phyloP scores from a whole-genome alignment of 37 sponge, comb jelly and placozoan genomes.

The Ephydatia muelleri region DNA sequence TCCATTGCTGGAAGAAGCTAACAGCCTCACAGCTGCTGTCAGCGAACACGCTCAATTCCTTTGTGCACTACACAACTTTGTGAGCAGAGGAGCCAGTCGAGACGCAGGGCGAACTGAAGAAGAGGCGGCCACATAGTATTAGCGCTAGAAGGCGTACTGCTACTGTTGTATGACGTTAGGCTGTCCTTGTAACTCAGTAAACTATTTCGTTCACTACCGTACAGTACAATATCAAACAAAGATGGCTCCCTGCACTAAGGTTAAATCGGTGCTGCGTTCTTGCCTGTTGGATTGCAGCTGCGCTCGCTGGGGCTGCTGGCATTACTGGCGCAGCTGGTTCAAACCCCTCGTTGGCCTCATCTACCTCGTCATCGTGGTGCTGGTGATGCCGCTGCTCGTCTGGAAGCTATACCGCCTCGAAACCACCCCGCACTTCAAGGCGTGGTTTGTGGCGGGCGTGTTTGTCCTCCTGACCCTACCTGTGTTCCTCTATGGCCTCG shows the following conservation, averaged over 20 bases:
- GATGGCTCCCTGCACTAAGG: background rate
- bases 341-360: slow-evolving; percentile 20
- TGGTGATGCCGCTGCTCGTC: slow-evolving; percentile 67
- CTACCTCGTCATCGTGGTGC: slow-evolving; percentile 45
- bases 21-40: slow-evolving; percentile 36
- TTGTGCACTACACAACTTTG: background rate
- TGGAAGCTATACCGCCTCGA: slow-evolving; percentile 45
- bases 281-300: background rate
- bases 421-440: slow-evolving; percentile 40
- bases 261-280: background rate
- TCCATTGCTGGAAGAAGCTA: slow-evolving; percentile 40
- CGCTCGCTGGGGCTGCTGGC: slow-evolving; percentile 51
- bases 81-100: background rate
- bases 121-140: too few relatives aligned
- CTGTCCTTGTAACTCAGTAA: background rate
- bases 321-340: slow-evolving; percentile 52
- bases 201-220: background rate
- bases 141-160: background rate
- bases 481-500: slow-evolving; percentile 67
- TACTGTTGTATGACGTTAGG: background rate
- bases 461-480: slow-evolving; percentile 88
- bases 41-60: slow-evolving; percentile 28
- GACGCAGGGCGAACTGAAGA: background rate
- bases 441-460: slow-evolving; percentile 92
- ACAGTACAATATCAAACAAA: background rate